Evolutionary conservation across 1,140 invertebrate genomes (phyloP).

Genomic region (Anagrus nilaparvatae): DNA sequence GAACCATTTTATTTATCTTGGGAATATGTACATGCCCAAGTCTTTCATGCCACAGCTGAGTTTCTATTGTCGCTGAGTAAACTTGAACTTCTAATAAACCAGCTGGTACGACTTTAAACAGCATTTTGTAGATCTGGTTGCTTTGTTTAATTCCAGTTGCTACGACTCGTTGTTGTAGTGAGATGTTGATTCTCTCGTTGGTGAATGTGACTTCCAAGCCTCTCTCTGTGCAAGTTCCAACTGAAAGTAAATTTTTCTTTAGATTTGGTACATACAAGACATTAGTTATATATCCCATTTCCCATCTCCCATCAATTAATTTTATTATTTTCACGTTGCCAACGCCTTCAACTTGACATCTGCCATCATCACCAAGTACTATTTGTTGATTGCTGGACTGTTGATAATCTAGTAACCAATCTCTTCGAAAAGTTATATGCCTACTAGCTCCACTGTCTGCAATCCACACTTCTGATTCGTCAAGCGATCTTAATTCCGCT

Average conservation of each 20-base stretch:
- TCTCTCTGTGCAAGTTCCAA: constrained; percentile 6
- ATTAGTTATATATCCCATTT: constrained; percentile 4
- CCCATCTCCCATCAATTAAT: constrained; percentile 8
- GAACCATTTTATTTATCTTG: neutral
- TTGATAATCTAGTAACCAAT: no score
- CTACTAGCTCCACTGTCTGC: no score
- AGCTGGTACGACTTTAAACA: constrained; percentile 5
- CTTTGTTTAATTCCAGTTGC: constrained; percentile 2
- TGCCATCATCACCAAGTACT: constrained; percentile 12
- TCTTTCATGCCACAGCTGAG: constrained; percentile 10
- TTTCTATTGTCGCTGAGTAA: neutral
- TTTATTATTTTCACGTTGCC: constrained; percentile 11
- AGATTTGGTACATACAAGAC: constrained; percentile 16
- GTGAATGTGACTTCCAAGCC: constrained; percentile 1
- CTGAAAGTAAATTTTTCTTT: constrained; percentile 22
- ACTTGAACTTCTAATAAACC: constrained; percentile 5
- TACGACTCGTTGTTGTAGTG: neutral
- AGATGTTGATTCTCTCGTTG: neutral
- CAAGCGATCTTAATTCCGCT: no score
- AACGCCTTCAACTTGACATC: constrained; percentile 7
- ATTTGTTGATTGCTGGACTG: no score
- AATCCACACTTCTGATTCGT: no score
- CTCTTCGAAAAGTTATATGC: no score
- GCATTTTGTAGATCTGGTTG: constrained; percentile 11
- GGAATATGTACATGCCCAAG: constrained; percentile 4